Evolutionary conservation across 2,113 vertebrate genomes (phyloP), one percentile per base, ranked within the genome.

Genomic region (Fukomys damarensis): DNA sequence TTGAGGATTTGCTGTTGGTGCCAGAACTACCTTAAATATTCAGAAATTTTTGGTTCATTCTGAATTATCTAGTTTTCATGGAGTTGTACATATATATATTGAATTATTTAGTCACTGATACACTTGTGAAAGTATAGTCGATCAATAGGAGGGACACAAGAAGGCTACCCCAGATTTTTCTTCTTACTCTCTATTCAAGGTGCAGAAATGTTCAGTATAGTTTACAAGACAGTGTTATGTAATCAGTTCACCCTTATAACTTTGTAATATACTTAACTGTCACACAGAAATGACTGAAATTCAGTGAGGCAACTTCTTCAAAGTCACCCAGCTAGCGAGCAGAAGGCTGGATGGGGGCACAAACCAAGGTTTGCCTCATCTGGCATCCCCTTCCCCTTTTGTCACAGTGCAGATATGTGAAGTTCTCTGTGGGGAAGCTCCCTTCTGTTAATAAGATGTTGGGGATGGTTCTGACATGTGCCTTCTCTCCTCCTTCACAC

Each of bases 401-500:
- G 41, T 70, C 56, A n/a, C 14, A 46, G 59, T 5, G 35, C 14
- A 65, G 32, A 35, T 19, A 17, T 26, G 38, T 32, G n/a, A 70
- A 4, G 16, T 46, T 91, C 54, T 83, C 6, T 16, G 38, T 24
- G 54, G 49, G 3, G 13, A 46, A 28, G 77, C 58, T 86, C 28
- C 46, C 59, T 72, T 88, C 70, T 4, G 3, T 68, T 56, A 86
- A 41, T 82, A n/a, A 6, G 6, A 12, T 41, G 63, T 58, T 59
- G n/a, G 49, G 32, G 82, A 72, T 66, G 43, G 74, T 52, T 92
- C 49, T 74, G 79, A 81, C 46, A 61, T 92, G 41, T 58, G 46
- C 10, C 76, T 86, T 49, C 46, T 93, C 70, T 46, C 63, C 68
- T 70, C 61, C 46, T 87, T 97, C 84, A 93, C 95, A 97, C 95